These are phyloP conservation scores for Mustelus asterias DNA, from an alignment of 2,113 vertebrate species.

Conservation along the genomic window DNA sequence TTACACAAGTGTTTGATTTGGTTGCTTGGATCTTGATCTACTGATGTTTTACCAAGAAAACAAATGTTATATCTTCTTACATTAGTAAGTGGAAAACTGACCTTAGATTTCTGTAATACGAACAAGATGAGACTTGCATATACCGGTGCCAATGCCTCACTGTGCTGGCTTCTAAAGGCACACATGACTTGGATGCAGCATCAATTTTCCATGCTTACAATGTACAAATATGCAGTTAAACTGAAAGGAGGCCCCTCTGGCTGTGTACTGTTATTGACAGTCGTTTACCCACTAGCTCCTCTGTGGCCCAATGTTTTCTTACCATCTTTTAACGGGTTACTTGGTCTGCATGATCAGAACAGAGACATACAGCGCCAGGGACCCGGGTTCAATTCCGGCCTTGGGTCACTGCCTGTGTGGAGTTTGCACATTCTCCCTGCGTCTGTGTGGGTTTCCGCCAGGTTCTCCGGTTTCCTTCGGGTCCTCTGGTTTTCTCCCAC, in stretches of 20 bases:
- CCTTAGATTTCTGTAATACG: not conserved
- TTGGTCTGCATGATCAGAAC: not conserved
- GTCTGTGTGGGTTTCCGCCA: no score
- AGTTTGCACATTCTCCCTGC: no score
- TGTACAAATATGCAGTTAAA: not conserved
- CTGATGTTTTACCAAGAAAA: not conserved
- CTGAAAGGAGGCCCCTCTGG: not conserved
- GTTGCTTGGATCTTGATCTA: constrained; percentile 14
- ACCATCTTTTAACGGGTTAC: not conserved
- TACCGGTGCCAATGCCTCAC: not conserved
- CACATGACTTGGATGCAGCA: not conserved
- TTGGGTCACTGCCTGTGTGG: no score
- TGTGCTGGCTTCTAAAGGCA: not conserved
- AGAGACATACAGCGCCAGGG: no score
- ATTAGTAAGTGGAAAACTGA: not conserved
- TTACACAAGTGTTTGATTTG: not conserved
- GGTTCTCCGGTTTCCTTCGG: no score
- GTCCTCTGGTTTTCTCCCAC: no score
- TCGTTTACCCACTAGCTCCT: not conserved
- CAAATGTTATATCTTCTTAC: not conserved
- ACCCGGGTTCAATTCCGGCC: no score
- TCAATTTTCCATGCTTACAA: not conserved
- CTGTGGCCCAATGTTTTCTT: not conserved
- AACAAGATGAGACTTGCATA: not conserved
- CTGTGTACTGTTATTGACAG: not conserved